Percentiles rank a stretch among this genome's conserved stretches.
Evolutionary conservation across 2,888 invertebrate genomes (phyloP).

Genomic region (Acanthosepion esculentum): DNA sequence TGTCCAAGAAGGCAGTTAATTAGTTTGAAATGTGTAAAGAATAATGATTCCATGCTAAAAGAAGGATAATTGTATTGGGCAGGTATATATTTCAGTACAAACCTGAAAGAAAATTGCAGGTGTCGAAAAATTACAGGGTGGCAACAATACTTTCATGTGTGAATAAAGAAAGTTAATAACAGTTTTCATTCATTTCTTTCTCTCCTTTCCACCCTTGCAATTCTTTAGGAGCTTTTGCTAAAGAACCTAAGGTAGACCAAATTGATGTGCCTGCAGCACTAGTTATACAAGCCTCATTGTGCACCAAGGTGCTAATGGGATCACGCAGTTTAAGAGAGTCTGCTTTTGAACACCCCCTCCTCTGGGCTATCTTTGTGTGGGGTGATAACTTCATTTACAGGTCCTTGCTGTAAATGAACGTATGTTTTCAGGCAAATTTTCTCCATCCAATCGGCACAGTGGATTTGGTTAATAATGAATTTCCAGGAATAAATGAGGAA

Average conservation of each 20-base stretch:
- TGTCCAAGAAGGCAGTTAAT: neutral
- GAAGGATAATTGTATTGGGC: neutral
- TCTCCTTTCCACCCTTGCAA: neutral
- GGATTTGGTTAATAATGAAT: conserved; percentile 9
- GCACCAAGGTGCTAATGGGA: neutral
- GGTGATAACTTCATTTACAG: neutral
- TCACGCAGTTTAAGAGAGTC: neutral
- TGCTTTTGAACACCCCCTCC: neutral
- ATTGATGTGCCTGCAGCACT: neutral
- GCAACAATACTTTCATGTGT: neutral
- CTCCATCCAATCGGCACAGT: neutral
- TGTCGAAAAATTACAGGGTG: neutral
- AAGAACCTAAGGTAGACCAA: neutral
- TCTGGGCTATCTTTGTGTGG: neutral
- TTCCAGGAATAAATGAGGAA: neutral
- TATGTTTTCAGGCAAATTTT: neutral
- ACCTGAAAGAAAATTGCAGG: neutral
- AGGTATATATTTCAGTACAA: neutral
- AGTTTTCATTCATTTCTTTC: neutral
- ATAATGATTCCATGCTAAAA: neutral
- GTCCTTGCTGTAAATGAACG: neutral
- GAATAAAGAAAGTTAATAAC: neutral
- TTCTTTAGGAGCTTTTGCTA: neutral
- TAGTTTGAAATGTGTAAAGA: neutral
- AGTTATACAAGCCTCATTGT: neutral